Evolutionary conservation across 2,797 vertebrate genomes (phyloP).

Genomic region (Sebastes vulpes): DNA sequence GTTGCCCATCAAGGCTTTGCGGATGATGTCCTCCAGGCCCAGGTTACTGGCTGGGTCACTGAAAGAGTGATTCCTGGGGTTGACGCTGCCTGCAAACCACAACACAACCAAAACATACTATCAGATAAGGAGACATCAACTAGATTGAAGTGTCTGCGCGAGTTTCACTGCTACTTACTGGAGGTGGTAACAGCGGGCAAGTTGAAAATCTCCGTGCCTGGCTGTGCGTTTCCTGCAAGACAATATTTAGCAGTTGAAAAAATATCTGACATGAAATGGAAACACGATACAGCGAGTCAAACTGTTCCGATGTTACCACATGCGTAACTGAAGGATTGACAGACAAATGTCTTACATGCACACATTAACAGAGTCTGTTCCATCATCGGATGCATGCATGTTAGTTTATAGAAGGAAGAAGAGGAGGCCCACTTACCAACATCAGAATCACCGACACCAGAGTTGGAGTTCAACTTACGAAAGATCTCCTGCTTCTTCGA

Average conservation of each 20-base stretch:
- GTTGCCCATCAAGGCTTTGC: constrained; percentile 98
- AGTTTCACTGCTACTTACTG: constrained; percentile 84
- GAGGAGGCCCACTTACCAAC: constrained; percentile 92
- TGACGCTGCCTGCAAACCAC: constrained; percentile 88
- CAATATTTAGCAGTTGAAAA: constrained; percentile 14
- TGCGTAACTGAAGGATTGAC: background rate
- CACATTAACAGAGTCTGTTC: background rate
- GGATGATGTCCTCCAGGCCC: constrained; percentile 98
- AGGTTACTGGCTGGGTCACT: constrained; percentile 97
- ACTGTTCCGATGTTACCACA: background rate
- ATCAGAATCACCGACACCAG: constrained; percentile 96
- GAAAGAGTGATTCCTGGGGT: constrained; percentile 94
- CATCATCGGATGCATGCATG: constrained; percentile 8
- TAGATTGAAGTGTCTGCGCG: background rate
- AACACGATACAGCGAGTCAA: background rate
- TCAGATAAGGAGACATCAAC: constrained; percentile 8
- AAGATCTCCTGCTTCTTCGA: constrained; percentile 99
- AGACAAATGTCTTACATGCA: background rate
- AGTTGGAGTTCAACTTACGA: constrained; percentile 98
- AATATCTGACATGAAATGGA: background rate
- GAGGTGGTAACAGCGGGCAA: constrained; percentile 97
- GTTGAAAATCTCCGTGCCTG: constrained; percentile 99
- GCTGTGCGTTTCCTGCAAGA: constrained; percentile 94
- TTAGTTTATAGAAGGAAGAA: constrained; percentile 33
- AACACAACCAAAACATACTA: constrained; percentile 29